phyloP scores from a whole-genome alignment of 2,888 invertebrate species.

The Ctena decussata region DNA sequence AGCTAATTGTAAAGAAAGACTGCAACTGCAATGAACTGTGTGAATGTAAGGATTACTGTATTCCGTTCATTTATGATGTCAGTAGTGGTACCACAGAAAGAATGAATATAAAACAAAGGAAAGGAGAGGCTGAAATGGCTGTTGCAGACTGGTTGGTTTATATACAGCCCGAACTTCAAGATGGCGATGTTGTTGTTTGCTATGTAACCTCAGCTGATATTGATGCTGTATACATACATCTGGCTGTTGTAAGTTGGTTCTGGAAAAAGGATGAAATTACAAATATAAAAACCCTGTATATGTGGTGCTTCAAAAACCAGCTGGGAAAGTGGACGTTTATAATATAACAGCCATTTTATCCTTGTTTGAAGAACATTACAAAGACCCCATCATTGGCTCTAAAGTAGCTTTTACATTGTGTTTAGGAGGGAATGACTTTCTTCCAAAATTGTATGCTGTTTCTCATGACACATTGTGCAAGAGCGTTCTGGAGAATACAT shows the following conservation, averaged over 20 bases:
- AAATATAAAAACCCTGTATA: constrained; percentile 7
- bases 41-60: not conserved
- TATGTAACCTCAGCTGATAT: constrained; percentile 35
- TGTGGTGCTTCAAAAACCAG: constrained; percentile 31
- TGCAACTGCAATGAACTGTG: not conserved
- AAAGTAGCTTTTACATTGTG: constrained; percentile 18
- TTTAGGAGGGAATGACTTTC: constrained; percentile 34
- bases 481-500: not conserved
- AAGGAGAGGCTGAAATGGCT: constrained; percentile 45
- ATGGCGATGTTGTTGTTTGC: not conserved
- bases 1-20: not conserved
- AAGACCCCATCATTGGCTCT: not conserved
- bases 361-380: constrained; percentile 20
- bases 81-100: not conserved
- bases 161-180: not conserved
- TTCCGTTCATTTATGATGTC: not conserved
- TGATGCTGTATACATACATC: constrained; percentile 33
- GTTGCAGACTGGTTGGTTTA: constrained; percentile 32
- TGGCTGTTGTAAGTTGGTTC: constrained; percentile 24
- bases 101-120: not conserved
- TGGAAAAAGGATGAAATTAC: not conserved
- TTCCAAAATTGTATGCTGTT: constrained; percentile 19
- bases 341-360: constrained; percentile 12
- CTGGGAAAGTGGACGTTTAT: constrained; percentile 9
- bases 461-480: constrained; percentile 22